phyloP scores from a whole-genome alignment of 2,113 vertebrate species.

The Salvelinus sp. region DNA sequence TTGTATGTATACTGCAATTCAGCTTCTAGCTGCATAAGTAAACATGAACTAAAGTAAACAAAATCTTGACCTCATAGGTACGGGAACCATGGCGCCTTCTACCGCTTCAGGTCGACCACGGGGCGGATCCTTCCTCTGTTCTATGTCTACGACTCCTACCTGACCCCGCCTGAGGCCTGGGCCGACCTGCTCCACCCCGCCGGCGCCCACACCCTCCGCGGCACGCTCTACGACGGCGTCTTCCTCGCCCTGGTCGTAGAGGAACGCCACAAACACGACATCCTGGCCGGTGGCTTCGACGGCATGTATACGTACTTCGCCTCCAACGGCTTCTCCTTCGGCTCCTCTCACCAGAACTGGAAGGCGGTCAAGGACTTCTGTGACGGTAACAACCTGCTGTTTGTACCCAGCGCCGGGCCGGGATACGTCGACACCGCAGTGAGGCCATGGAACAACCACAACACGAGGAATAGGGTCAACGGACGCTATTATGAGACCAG shows the following conservation, averaged over 20 bases:
- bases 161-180: conserved; percentile 84
- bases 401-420: conserved; percentile 86
- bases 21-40: no score
- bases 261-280: conserved; percentile 85
- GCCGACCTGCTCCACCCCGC: conserved; percentile 79
- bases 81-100: conserved; percentile 84
- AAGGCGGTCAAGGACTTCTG: conserved; percentile 87
- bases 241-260: conserved; percentile 86
- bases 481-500: conserved; percentile 89
- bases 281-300: conserved; percentile 81
- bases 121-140: conserved; percentile 84
- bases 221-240: conserved; percentile 81
- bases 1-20: no score
- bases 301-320: conserved; percentile 91
- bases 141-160: conserved; percentile 89
- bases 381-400: conserved; percentile 83
- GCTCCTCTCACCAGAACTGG: conserved; percentile 93
- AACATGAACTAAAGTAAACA: no score
- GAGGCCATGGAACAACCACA: conserved; percentile 90
- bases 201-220: conserved; percentile 81
- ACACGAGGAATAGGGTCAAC: conserved; percentile 86
- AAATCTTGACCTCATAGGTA: conserved; percentile 68
- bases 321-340: conserved; percentile 89
- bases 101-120: conserved; percentile 81
- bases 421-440: conserved; percentile 87